Base-by-base conservation (phyloP, 2,113 vertebrate species). In the Macrotus californicus region DNA sequence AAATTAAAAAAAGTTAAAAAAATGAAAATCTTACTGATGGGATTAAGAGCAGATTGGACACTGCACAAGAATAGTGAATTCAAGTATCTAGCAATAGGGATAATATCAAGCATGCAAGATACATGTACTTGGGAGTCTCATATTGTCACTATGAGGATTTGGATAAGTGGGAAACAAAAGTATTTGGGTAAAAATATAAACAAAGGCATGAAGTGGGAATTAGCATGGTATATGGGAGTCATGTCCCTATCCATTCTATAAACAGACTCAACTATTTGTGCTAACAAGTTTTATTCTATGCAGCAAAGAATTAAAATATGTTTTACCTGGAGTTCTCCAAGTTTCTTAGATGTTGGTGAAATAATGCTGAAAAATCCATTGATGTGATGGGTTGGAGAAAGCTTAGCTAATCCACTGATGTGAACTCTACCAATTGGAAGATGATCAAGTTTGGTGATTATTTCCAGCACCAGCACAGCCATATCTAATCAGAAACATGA, bases 271-370 rank as follows among this genome's bases (percentile, higher is more conserved):
- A 77, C 11, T 88, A 87, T 66, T 84, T 88, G 54, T 96, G 87
- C 36, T 7, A 5, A 18, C 46, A 96, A 61, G 7, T 79, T 96
- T 85, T 70, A 93, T 31, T 90, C 34, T 83, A 48, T 34, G 29
- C 24, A 94, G 59, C 18, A 83, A 43, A 83, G 34, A 95, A 15
- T 87, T 54, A 36, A 92, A 88, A 73, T 67, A 54, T 5, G 54
- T 29, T n/a, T 69, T 96, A 99, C 99, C 99, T 99, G 99, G 64
- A 99, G 97, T 97, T 99, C 99, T 94, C 99, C 99, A 5, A 99
- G 98, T 96, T 99, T 99, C 85, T 99, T 98, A 15, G 99, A 99
- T 0, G 98, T 98, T 1, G 99, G 98, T 10, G 99, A 99, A 87
- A 99, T n/a, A 54, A 99, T 95, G 8, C 98, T 89, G 95, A 99